phyloP scores from a whole-genome alignment of 2,113 vertebrate species.

The Lagopus leucura region DNA sequence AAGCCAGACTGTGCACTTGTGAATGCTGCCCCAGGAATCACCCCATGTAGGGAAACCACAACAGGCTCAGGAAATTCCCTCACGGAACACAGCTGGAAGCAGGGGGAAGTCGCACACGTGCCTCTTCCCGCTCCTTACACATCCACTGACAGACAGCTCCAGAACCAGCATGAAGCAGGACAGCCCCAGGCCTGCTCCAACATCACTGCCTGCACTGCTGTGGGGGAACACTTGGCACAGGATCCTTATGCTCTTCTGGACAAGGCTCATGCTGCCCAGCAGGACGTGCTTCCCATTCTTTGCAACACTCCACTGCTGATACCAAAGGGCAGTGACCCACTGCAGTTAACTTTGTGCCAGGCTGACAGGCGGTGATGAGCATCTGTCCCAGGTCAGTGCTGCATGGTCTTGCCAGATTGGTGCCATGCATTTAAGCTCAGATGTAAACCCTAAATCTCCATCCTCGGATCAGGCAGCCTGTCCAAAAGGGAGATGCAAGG shows the following conservation, averaged over 20 bases:
- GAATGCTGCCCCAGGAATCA: conserved; percentile 5
- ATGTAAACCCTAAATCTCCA: not conserved
- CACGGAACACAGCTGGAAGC: conserved; percentile 18
- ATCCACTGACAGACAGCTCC: not conserved
- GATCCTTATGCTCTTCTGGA: conserved; percentile 18
- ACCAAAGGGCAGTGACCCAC: not conserved
- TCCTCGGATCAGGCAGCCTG: not conserved
- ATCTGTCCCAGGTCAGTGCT: not conserved
- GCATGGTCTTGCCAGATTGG: accelerated
- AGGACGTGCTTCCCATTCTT: not conserved
- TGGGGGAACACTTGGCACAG: not conserved
- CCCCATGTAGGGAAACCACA: conserved; percentile 1
- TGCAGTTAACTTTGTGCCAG: not conserved
- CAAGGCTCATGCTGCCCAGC: not conserved
- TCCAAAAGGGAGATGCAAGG: not conserved
- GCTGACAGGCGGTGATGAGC: not conserved
- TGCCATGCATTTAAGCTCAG: accelerated
- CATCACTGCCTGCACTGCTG: not conserved
- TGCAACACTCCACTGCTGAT: not conserved
- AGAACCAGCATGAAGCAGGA: not conserved
- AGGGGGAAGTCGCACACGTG: not conserved
- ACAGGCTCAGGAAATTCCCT: conserved; percentile 51
- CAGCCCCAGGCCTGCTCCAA: not conserved
- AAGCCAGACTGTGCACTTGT: not conserved
- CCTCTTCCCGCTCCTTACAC: not conserved